Evolutionary conservation across 1,140 invertebrate species (phyloP), one percentile per base, ranked within the genome.

Genomic region (Drosophila neocordata): DNA sequence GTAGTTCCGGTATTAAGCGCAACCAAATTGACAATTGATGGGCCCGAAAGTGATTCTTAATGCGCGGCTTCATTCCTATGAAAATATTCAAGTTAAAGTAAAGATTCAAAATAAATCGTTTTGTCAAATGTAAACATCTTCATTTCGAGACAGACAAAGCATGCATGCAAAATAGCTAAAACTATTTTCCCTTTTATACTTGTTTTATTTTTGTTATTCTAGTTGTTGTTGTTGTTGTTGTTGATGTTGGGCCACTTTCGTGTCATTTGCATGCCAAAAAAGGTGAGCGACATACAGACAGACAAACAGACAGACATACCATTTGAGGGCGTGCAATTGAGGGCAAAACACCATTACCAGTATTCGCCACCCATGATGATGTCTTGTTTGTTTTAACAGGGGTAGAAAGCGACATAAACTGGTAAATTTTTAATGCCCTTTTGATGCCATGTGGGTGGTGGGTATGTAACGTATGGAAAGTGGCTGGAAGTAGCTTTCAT

Each of bases 1-100:
- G 97, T 12, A 99, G 94, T 91, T 98, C 97, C 0, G 98, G 98
- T 51, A 99, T 96, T 7, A 99, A 93, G 38, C 97, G 95, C 11
- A 97, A 92, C 98, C 98, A 99, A 52, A 99, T 97, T 4, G 97
- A 98, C 18, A 98, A 93, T 88, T 98, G 97, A 92, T 98, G 97
- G 11, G 97, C 97, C 20, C 97, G 94, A 92, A 97, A 99, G 92
- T 98, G 98, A 92, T 98, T 97, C 90, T 97, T 97, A 92, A 97
- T 95, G 79, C 96, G 94, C 1, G 96, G 96, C 92, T 97, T 97
- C 94, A 97, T 95, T 64, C 96, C 97, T 98, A 93, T 1, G 62
- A 64, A 69, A 75, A 65, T 68, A 20, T 48, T 20, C 41, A 18
- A 48, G 15, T 18, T 20, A 48, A 48, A 20, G 15, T 0, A 69